Evolutionary conservation across 1,140 invertebrate genomes (phyloP), one percentile per base, ranked within the genome.

Genomic region (Drosophila seguyi): DNA sequence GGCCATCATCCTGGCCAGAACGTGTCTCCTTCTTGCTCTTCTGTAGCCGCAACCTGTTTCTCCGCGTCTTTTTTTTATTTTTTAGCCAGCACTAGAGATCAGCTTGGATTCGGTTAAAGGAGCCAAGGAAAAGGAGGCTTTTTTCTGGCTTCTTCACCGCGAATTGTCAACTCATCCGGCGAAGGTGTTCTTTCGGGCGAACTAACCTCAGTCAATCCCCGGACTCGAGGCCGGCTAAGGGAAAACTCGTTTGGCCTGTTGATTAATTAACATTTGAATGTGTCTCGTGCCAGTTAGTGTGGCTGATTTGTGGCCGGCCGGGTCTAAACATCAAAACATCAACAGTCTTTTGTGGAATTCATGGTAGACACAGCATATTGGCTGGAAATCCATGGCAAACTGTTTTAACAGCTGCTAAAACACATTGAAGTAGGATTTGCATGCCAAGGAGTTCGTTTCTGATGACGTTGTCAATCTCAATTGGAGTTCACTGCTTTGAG

Each of bases 201-300:
- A 88, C 83, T 87, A 87, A 87, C 83, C 83, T 80, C 66, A 79
- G 84, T 88, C 80, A 87, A 87, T 78, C 42, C 38, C 11, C 16
- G 55, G 2, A 6, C 10, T 16, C 13, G 44, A 62, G 60, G 66
- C 83, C 80, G 83, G 84, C 84, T 44, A 56, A 67, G 50, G 41
- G 50, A 39, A 57, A 45, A 50, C 59, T 41, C 29, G 65, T 75
- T 57, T 56, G 45, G 39, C 22, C 79, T 60, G 47, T 66, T 84
- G 65, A 79, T 86, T 86, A 86, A 86, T 79, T 86, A 87, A 75
- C 69, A 82, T 86, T 81, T 79, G 68, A 82, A 87, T 82, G 83
- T 69, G 73, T 62, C 60, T 82, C 75, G 79, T 87, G 83, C 69
- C 71, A 65, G 61, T 57, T 76, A 77, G 82, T 69, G 79, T 55